Base-by-base conservation (phyloP, 2,113 vertebrate genomes). In the Rousettus leschenaultii region DNA sequence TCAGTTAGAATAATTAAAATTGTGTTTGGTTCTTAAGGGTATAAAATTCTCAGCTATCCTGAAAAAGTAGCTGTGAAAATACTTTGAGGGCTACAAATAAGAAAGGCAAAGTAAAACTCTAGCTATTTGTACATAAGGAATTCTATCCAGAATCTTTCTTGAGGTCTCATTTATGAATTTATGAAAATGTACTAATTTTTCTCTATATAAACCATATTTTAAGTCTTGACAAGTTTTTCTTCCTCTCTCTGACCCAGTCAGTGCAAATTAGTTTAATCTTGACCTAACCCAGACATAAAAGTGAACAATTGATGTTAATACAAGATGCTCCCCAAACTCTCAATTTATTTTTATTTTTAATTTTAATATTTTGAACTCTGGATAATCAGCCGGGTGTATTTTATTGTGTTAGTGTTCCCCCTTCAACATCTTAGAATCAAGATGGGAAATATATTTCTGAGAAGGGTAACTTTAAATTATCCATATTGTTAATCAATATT, bases 251-350 rank as follows among this genome's bases (percentile, higher is more conserved):
- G 0, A 45, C 15, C 7, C 12, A 89, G 1, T 82, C 24, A n/a
- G 45, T 83, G 40, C 43, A 94, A 51, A 90, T 63, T 86, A 92
- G 6, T 92, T 94, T 83, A 93, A 51, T 94, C 70, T 86, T 89
- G 65, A 71, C 74, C 24, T 75, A 82, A 82, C 28, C 38, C 45
- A 77, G 63, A 55, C 57, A 53, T 66, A 79, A 74, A 77, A 91
- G 40, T 45, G n/a, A 89, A 80, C 19, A n/a, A 90, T 48, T 86
- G 22, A 22, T 61, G 14, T 24, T 77, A 22, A 16, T 40, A 71
- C 11, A 68, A 16, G 22, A 74, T 70, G 10, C 78, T 90, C 12
- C 28, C 38, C 53, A 87, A 43, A 55, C 51, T 30, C 26, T 9
- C 24, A 16, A 0, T 85, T 57, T 90, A n/a, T 89, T 65, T 90